Evolutionary conservation across 2,797 vertebrate genomes (phyloP), one percentile per base, ranked within the genome.

Genomic region (Clarias platycephalus): DNA sequence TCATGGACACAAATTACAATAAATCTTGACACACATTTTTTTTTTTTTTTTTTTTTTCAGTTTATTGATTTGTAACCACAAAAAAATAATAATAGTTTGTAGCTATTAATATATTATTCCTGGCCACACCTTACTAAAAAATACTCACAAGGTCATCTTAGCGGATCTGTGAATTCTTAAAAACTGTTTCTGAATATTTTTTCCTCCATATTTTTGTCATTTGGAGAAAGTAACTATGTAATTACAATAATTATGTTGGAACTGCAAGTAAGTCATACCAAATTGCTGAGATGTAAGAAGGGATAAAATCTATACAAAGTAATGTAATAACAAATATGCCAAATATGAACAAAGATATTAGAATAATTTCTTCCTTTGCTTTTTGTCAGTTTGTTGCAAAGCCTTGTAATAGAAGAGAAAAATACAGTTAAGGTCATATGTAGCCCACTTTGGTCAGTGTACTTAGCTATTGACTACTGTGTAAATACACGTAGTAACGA

Each of bases 401-500:
- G 5, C 2, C 44, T 13, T 53, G 58, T 55, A 82, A 60, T 1
- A 70, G 13, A 66, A 66, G 37, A 4, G 8, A 44, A 16, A 77
- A 40, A 67, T 26, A 15, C 44, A 34, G 44, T 44, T 77, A n/a
- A 63, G 60, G 58, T 28, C 9, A 66, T 28, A 49, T 49, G 64
- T 44, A 20, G 24, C n/a, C 44, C 7, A 28, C 58, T 26, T 31
- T 70, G 53, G 24, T 60, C 53, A 44, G 77, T 55, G 57, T 7
- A 63, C 37, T 24, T 26, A 58, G 74, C 4, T 10, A 63, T 53
- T 24, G 40, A 80, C 63, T 34, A 55, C 22, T 71, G 28, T 63
- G 66, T 80, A 79, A 84, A 84, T 31, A 79, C 55, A 24, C 1
- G 5, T 3, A 26, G 71, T 34, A 80, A 26, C 22, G 64, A 40